These are phyloP conservation scores for Drosophila fuyamai DNA, from an alignment of 1,140 invertebrate genomes.

Conservation along the genomic window DNA sequence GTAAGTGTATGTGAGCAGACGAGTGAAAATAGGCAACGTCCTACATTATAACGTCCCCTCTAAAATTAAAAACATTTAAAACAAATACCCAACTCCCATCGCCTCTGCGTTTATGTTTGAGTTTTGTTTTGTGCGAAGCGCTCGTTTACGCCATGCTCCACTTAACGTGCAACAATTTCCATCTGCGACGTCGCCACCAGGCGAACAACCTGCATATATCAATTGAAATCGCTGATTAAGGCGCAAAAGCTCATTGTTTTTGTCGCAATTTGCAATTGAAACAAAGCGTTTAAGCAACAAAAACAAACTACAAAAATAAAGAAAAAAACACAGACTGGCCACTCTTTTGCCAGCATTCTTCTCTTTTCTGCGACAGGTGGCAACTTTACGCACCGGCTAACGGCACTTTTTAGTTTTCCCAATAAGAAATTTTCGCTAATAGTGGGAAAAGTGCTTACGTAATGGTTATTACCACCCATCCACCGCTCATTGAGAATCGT, in stretches of 20 bases:
- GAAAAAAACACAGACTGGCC: conserved; percentile 17
- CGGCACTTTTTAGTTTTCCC: conserved; percentile 20
- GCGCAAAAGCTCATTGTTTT: conserved; percentile 42
- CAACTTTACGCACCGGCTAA: conserved; percentile 50
- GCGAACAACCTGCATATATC: conserved; percentile 61
- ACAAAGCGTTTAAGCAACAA: conserved; percentile 3
- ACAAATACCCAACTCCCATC: conserved; percentile 10
- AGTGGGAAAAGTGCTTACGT: conserved; percentile 8
- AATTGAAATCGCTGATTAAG: conserved; percentile 80
- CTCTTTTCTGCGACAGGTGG: conserved; percentile 52
- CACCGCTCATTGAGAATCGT: background rate
- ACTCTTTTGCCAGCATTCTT: conserved; percentile 22
- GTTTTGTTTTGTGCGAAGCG: conserved; percentile 47
- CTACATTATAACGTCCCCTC: conserved; percentile 26
- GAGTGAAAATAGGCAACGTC: conserved; percentile 67
- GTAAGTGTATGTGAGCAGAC: conserved; percentile 26
- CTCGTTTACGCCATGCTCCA: conserved; percentile 68
- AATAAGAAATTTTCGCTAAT: background rate
- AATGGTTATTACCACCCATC: background rate
- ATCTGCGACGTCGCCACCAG: conserved; percentile 30
- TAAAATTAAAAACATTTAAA: background rate
- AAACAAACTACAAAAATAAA: background rate
- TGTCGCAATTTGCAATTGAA: conserved; percentile 48
- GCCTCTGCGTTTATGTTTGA: conserved; percentile 59
- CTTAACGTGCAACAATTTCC: conserved; percentile 75